Base-by-base conservation (phyloP, 2,888 invertebrate species). In the Augiades crinisus region DNA sequence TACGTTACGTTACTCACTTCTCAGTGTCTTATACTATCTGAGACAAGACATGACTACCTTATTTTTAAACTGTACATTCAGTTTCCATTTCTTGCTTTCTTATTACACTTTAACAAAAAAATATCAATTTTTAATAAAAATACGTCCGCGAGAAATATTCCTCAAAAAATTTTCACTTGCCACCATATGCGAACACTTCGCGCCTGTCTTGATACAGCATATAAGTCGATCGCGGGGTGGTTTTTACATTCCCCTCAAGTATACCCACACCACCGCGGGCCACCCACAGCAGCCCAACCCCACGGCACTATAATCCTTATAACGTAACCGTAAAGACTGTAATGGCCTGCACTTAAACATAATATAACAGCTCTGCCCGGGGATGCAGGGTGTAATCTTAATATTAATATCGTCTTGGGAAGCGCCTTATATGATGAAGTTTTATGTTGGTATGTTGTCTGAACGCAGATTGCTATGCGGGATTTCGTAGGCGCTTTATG, bases 211-310 rank as follows among this genome's bases (percentile, higher is more conserved):
- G 84, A 86, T 85, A 87, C 85, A 86, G 79, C 85, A 83, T 84
- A 88, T 86, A 88, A 88, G 88, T 88, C 87, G 88, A 88, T 88
- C 85, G 85, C 82, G 83, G 68, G 88, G 89, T 85, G 86, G 85
- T 85, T 85, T 83, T 88, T 87, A 81, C 88, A 86, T 82, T 87
- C 81, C 80, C 88, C 81, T 68, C 81, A 84, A 81, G 87, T 76
- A 70, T 70, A 81, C 82, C 68, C 84, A 79, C 64, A 66, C 83
- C 62, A 62, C 63, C 58, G 59, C 62, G 60, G 58, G 60, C 63
- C 65, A 60, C 65, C 60, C 62, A 61, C 37, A 12, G 36, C 16
- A 63, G 6, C 3, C 13, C 5, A 10, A 10, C 47, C 40, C 13
- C 63, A 60, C 40, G n/a, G 47, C 31, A 65, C 54, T 45, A 38